A percentile compares a stretch with the other conserved stretches of the same genome.
phyloP scores from a whole-genome alignment of 2,888 invertebrate genomes.

The Aethes cnicana region DNA sequence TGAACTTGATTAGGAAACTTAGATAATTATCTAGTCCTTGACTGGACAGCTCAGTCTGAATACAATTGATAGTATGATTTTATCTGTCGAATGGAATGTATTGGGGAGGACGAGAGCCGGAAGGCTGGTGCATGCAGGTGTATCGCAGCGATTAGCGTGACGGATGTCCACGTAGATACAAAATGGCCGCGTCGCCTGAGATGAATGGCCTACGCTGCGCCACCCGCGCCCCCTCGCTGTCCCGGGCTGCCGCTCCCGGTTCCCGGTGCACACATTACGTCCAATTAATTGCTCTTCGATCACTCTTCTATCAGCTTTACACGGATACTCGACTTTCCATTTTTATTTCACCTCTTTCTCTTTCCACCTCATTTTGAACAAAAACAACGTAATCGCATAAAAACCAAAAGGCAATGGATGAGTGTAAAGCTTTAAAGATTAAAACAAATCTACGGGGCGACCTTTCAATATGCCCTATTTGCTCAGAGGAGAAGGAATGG shows the following conservation, averaged over 20 bases:
- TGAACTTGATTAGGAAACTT: slow-evolving; percentile 55
- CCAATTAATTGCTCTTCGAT: slow-evolving; percentile 65
- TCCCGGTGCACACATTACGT: slow-evolving; percentile 51
- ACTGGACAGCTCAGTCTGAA: neutral
- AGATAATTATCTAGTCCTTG: slow-evolving; percentile 39
- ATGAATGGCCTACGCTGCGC: slow-evolving; percentile 54
- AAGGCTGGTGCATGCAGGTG: slow-evolving; percentile 54
- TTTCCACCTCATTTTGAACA: too few relatives aligned
- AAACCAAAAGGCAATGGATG: slow-evolving; percentile 7
- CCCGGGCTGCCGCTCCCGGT: slow-evolving; percentile 38
- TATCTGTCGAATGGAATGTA: slow-evolving; percentile 20
- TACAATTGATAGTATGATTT: neutral
- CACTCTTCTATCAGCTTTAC: slow-evolving; percentile 42
- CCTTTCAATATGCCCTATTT: slow-evolving; percentile 60
- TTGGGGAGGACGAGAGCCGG: slow-evolving; percentile 23
- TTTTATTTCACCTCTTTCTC: too few relatives aligned
- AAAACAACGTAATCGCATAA: neutral
- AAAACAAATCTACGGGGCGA: slow-evolving; percentile 36
- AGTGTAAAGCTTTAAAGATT: slow-evolving; percentile 33
- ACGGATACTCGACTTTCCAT: too few relatives aligned
- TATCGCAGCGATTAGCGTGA: slow-evolving; percentile 70
- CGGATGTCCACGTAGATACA: slow-evolving; percentile 64
- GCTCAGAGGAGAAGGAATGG: slow-evolving; percentile 47
- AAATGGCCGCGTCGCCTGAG: slow-evolving; percentile 65
- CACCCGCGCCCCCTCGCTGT: slow-evolving; percentile 33